Evolutionary conservation across 2,888 invertebrate species (phyloP), one percentile per base, ranked within the genome.

Genomic region (Ecliptopera silaceata): DNA sequence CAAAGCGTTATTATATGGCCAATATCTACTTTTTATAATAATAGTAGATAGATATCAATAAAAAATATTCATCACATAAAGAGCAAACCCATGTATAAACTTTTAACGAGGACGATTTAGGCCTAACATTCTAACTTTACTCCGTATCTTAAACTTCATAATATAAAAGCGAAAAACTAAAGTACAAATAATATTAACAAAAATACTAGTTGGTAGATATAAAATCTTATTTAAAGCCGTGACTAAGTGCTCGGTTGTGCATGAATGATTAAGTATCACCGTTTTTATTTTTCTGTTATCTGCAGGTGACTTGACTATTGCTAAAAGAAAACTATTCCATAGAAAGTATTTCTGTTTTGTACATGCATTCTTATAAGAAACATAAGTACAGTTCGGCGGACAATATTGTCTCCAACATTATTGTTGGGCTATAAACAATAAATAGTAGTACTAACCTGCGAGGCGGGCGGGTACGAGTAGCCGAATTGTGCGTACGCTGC

Each of bases 401-500:
- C 36, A 15, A 15, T 4, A 4, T 36, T 13, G 1, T 36, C 15
- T 2, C 8, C 2, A 36, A 1, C 34, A 1, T 34, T 15, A 10
- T 4, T 6, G 17, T 38, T 15, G 11, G 11, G n/a, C 4, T 4
- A n/a, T 41, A 41, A 31, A 29, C 29, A 49, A 39, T 5, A 17
- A 42, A 20, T n/a, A 18, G 31, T 20, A 5, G 44, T 15, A 53
- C 93, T 92, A 92, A 97, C 97, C 97, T 97, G 97, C 78, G 97
- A 95, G 83, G 96, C 96, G 93, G 97, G 94, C 93, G 96, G 96
- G 93, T 97, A 97, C 79, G 96, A 94, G 90, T 97, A 97, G 93
- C 97, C 97, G 92, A 97, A 97, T 92, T 97, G 97, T 84, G 97
- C 94, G 92, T 97, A 97, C 77, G 97, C 96, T 87, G 97, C 92